phyloP scores from a whole-genome alignment of 2,113 vertebrate species.

The Mirza zaza region DNA sequence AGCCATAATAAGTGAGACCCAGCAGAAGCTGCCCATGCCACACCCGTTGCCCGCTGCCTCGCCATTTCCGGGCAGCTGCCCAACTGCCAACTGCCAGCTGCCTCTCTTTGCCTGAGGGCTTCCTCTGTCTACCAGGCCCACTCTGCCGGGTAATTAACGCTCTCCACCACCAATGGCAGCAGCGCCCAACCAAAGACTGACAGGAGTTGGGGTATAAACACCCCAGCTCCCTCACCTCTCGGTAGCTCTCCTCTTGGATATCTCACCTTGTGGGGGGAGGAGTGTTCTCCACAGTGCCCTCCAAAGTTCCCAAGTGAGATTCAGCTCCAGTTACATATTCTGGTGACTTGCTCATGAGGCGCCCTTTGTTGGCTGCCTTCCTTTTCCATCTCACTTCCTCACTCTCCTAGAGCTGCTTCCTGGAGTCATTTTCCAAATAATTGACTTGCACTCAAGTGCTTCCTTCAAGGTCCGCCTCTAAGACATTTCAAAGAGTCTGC shows the following conservation, averaged over 20 bases:
- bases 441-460: background rate
- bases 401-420: background rate
- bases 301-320: background rate
- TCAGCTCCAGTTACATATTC: background rate
- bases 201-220: background rate
- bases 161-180: background rate
- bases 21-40: background rate
- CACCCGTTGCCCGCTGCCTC: background rate
- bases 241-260: background rate
- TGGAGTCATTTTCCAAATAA: background rate
- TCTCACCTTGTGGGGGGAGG: background rate
- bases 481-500: background rate
- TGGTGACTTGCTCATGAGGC: background rate
- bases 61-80: background rate
- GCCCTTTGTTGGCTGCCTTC: background rate
- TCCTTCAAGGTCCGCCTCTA: background rate
- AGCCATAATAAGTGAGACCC: too few relatives aligned
- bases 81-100: background rate
- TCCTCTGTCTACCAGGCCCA: background rate
- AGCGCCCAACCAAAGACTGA: background rate
- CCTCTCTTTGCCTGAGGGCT: background rate
- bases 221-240: background rate
- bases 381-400: background rate
- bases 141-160: background rate
- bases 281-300: background rate